Base-by-base conservation (phyloP, 2,888 invertebrate species). In the Gastracanthus pulcherrimus region DNA sequence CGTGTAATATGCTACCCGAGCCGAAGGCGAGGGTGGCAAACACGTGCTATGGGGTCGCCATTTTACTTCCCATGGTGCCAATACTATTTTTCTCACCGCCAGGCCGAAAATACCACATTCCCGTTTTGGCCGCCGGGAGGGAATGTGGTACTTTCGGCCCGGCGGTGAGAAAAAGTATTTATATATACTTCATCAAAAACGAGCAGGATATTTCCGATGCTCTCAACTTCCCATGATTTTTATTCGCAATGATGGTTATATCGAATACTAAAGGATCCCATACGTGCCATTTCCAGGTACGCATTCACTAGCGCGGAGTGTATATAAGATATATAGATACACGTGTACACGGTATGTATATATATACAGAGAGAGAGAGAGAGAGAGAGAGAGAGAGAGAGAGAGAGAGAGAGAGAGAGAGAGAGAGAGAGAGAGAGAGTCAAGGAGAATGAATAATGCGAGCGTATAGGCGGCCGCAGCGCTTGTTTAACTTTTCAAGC, bases 401-500 rank as follows among this genome's bases (percentile, higher is more conserved):
- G 19, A 13, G 13, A 34, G 45, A 58, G 26, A 23, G 7, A 26
- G 16, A 36, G 19, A 26, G 23, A 36, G 51, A 48, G 51, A 31
- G 34, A 29, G 51, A 69, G 48, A 48, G 38, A 48, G 36, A 55
- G 69, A 38, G 23, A 26, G 26, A 41, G 34, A 71, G 48, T 45
- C 60, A 74, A 45, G 64, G 64, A 66, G 71, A 71, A 71, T 75
- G 64, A 75, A 75, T 66, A 75, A 75, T 75, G 51, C 64, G 51
- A 23, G 51, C 60, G 9, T 26, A 38, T 60, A 41, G 71, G 36
- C 51, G 51, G 71, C 58, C 29, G 41, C 29, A 60, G 60, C 31
- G 36, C 69, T 41, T 75, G 80, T 80, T 80, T 80, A 80, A 80
- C 76, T 72, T 80, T 80, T 80, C 80, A 80, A 69, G 69, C 80